Evolutionary conservation across 2,888 invertebrate genomes (phyloP), one percentile per base, ranked within the genome.

Genomic region (Cephus pulcher): DNA sequence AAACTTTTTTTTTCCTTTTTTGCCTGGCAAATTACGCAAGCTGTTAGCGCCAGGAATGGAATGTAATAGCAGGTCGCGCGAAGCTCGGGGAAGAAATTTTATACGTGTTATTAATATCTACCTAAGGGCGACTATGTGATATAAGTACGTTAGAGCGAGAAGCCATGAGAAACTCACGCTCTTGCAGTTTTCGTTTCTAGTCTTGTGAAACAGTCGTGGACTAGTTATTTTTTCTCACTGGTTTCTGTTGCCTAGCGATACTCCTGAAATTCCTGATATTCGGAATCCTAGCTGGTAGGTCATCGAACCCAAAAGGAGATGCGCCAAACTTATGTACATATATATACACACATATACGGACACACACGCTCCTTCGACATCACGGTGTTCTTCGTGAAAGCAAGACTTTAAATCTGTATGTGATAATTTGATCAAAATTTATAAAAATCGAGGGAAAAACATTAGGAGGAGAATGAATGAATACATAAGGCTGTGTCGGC

Each of bases 401-500:
- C 56, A 23, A 56, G 56, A 23, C 56, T 56, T 56, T 56, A 56
- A 56, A 56, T 56, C 9, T 23, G 9, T 56, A 56, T 56, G 56
- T 56, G 56, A 56, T 56, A 56, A 23, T 23, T 23, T 56, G 23
- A 56, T 56, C 9, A 56, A 56, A 23, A 56, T 23, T 56, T 1
- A 34, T 34, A 9, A 74, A 35, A 69, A 70, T 71, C 12, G 2
- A 56, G 56, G 12, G 34, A 30, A n/a, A n/a, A 35, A 34, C 12
- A 33, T 15, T 30, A 35, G 73, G 75, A 15, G 34, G 56, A 73
- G 30, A 4, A 70, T 34, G 69, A 33, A 32, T 12, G 33, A 71
- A 77, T 79, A 78, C 81, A 77, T 37, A 75, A 81, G 81, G 82
- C 84, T 84, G 85, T 86, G 83, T 81, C 80, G 76, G 81, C 81